These are phyloP conservation scores for Danio choprae DNA, from an alignment of 2,797 vertebrate species.

Conservation along the genomic window DNA sequence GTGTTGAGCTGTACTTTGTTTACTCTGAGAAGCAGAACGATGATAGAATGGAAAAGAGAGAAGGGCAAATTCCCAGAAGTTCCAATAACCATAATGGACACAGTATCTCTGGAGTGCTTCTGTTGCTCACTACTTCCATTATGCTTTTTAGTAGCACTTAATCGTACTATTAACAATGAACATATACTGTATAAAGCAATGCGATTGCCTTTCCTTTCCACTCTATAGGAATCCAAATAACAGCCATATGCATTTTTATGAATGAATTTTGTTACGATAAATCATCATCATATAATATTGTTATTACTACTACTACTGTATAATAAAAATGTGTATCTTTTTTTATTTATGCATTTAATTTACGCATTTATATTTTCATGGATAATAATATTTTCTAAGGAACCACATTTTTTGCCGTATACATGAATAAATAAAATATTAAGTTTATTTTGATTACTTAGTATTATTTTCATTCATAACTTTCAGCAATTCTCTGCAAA, in stretches of 20 bases:
- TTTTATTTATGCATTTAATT: too few relatives aligned
- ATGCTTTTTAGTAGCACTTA: slow-evolving; percentile 38
- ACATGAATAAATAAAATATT: neutral
- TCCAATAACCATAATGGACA: neutral
- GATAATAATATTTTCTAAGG: too few relatives aligned
- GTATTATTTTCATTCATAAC: neutral
- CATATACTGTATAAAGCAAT: neutral
- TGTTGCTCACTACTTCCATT: slow-evolving; percentile 39
- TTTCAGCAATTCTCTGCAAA: neutral
- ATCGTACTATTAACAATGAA: neutral
- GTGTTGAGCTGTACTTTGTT: slow-evolving; percentile 70
- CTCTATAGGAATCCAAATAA: neutral
- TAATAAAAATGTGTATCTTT: neutral
- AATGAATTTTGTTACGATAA: neutral
- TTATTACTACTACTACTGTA: neutral
- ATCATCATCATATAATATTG: neutral
- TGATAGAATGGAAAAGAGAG: neutral
- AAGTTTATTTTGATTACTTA: neutral
- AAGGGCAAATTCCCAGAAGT: neutral
- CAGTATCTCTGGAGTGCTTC: neutral
- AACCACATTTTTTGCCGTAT: too few relatives aligned
- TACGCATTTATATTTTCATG: too few relatives aligned
- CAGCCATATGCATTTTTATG: neutral
- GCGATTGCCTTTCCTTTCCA: neutral
- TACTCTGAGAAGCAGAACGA: slow-evolving; percentile 61